Evolutionary conservation across 2,113 vertebrate species (phyloP).

Genomic region (Arenaria interpres): DNA sequence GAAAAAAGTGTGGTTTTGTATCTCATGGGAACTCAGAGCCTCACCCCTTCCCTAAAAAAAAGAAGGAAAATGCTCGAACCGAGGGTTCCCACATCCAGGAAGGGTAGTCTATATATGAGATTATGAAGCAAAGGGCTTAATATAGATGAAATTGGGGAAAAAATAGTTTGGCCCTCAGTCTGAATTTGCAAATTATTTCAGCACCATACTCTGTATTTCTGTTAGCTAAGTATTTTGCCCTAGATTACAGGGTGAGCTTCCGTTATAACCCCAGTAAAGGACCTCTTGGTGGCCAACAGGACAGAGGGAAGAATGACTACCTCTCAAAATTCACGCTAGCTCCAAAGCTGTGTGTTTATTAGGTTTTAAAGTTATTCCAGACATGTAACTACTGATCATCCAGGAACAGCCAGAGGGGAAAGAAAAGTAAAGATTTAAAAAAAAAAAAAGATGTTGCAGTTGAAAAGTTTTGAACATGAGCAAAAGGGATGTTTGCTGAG

Average conservation of each 20-base stretch:
- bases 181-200: neutral
- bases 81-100: neutral
- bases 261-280: neutral
- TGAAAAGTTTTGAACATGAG: neutral
- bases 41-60: neutral
- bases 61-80: neutral
- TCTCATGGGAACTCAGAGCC: neutral
- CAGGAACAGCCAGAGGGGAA: neutral
- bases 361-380: neutral
- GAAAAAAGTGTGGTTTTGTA: neutral
- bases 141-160: neutral
- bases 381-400: neutral
- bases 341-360: neutral
- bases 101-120: neutral
- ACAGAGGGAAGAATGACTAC: neutral
- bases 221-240: neutral
- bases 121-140: neutral
- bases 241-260: neutral
- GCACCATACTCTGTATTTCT: fast-evolving
- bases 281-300: neutral
- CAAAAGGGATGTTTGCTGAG: neutral
- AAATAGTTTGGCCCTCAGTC: neutral
- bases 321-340: neutral
- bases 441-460: neutral
- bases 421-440: neutral